Evolutionary conservation across 2,797 vertebrate genomes (phyloP), one percentile per base, ranked within the genome.

Genomic region (Taeniopygia guttata): DNA sequence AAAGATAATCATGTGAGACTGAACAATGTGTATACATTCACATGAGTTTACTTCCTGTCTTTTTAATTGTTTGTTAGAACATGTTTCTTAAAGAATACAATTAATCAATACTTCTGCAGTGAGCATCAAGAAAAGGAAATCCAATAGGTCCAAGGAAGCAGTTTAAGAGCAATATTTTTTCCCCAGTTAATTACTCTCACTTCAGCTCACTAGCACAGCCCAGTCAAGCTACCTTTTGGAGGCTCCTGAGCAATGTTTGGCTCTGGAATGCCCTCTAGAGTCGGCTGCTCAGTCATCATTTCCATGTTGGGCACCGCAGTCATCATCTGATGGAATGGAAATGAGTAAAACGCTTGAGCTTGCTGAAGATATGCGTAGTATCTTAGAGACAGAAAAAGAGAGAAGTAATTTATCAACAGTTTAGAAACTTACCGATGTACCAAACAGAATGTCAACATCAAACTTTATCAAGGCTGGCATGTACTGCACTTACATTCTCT

Each of bases 271-370:
- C 93, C 97, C 51, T 94, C 94, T 46, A 87, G 91, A 80, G 75
- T 34, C 4, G 90, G 96, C 72, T 97, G 96, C 77, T 97, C 97
- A 6, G 84, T 81, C 74, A 78, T 58, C 40, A 91, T 42, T n/a
- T 97, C 97, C 95, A 97, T 23, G 36, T 7, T 90, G 18, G 97
- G 96, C 9, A 89, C 93, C 6, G 96, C 96, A 16, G 97, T 92
- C 97, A 97, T 98, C 96, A 96, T 95, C 87, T 97, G 98, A 56
- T 95, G 96, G 90, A 97, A 97, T 0, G 97, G 97, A 70, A 97
- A 97, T 0, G 97, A 46, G 88, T 97, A 98, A 91, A 98, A 97
- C 5, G 97, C 95, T 86, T 97, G 97, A 85, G 96, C 93, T 82
- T 97, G 98, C 88, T 97, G 97, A 87, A 98, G 95, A 29, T 97